Evolutionary conservation across 2,113 vertebrate genomes (phyloP), one percentile per base, ranked within the genome.

Genomic region (Panthera leo): DNA sequence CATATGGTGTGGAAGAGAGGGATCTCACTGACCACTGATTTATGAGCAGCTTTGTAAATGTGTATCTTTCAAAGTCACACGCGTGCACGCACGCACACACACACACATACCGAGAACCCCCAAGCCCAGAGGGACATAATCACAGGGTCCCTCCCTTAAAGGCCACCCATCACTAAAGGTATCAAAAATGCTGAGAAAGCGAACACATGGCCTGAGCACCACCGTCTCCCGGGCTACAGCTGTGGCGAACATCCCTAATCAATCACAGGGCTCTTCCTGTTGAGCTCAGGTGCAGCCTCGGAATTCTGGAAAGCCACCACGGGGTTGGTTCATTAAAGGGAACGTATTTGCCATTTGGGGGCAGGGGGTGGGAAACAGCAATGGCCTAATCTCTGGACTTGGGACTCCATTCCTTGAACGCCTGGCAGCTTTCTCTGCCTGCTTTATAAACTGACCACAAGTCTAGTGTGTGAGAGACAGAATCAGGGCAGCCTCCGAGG

Each of bases 201-300:
- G 42, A 95, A 67, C 80, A 70, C 68, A 29, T 39, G 75, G 80
- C 89, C 34, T 2, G 15, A 5, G 9, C 3, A 6, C 85, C 68
- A 5, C 18, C 6, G 3, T 15, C 67, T 88, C 39, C 76, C 23
- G 34, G 79, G 29, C 94, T 29, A 55, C 89, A 61, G 88, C 95
- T 67, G 0, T 7, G 29, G 63, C 97, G 96, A 97, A 97, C 97
- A 96, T 88, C 36, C 1, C 79, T 61, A 95, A 96, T 97, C 96
- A 39, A 96, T 97, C 95, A 89, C 63, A 58, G 85, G 19, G 39
- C 79, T 31, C 68, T 85, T 15, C 94, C 19, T 21, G 42, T 92
- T 87, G 92, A 67, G 79, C 55, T 80, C 86, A 75, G 83, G n/a
- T 0, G 67, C 82, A 68, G 48, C 87, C 76, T 76, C 42, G 1